Base-by-base conservation (phyloP, 2,113 vertebrate genomes). In the Tor tambroides region DNA sequence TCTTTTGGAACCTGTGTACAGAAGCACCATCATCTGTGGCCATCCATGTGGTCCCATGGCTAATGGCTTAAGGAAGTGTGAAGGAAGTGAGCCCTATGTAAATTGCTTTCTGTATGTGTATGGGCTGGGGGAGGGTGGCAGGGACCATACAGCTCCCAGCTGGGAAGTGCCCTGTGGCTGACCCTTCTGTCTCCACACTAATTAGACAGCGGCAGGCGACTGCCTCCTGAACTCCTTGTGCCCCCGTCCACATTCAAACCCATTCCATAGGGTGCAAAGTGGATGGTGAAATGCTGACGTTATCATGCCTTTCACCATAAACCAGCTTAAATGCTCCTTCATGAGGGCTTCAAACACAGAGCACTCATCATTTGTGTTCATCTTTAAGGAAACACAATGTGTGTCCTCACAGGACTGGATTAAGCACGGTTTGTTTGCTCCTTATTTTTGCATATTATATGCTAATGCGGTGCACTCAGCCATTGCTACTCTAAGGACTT, bases 101-200 rank as follows among this genome's bases (percentile, higher is more conserved):
- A 90, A 88, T 91, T 85, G 84, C 80, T 83, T 81, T 88, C 80
- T 88, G 88, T 87, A 89, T 86, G 87, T 67, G 65, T 77, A 74
- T 80, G 61, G 56, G 54, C 11, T 54, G 49, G 82, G 89, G 87
- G 91, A 86, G 87, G 91, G 92, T 92, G 92, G 92, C 92, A 93
- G 93, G 93, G 93, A 93, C 92, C 93, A 93, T 93, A 92, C 89
- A 90, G 93, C 92, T 95, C 94, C 95, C 95, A 95, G 94, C 94
- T 95, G 95, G 94, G 94, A 94, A 93, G 95, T 95, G 94, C 94
- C 95, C 95, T 91, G 93, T 92, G 90, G 63, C 92, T 96, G 94
- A 96, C 95, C 95, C 95, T 94, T 91, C 93, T 94, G 95, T 95
- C 95, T 95, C 94, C 86, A 93, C 93, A 94, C 94, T 95, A 96